Conservation (phyloP, 2,888 invertebrate species). For the Tetrapedia diversipes region DNA sequence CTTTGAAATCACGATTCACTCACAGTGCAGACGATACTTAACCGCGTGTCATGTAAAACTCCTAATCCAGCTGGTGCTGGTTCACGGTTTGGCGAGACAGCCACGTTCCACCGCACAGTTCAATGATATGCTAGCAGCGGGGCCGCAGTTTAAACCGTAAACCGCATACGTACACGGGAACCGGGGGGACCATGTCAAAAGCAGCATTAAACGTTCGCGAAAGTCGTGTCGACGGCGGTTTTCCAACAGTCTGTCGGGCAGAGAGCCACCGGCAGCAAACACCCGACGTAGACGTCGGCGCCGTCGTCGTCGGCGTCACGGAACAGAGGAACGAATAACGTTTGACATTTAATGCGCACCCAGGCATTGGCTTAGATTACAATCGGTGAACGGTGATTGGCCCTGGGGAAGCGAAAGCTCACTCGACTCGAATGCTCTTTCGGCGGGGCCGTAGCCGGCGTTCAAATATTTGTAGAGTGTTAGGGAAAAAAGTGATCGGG, state of each 20-base stretch:
- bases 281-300: constrained; percentile 31
- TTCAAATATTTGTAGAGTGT: constrained; percentile 72
- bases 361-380: constrained; percentile 73
- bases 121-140: constrained; percentile 1
- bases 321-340: constrained; percentile 75
- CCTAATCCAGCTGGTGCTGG: too few relatives aligned
- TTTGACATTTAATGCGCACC: constrained; percentile 79
- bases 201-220: constrained; percentile 56
- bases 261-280: constrained; percentile 33
- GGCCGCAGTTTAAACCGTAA: constrained; percentile 19
- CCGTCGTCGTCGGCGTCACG: constrained; percentile 66
- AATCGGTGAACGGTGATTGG: constrained; percentile 71
- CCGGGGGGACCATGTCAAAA: constrained; percentile 52
- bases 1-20: too few relatives aligned
- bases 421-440: constrained; percentile 73
- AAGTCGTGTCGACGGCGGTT: constrained; percentile 70
- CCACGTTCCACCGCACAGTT: neutral
- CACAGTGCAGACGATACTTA: too few relatives aligned
- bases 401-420: constrained; percentile 69
- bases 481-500: constrained; percentile 68
- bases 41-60: too few relatives aligned
- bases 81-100: neutral
- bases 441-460: constrained; percentile 61
- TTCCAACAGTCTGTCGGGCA: constrained; percentile 59
- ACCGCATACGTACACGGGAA: constrained; percentile 30